Base-by-base conservation (phyloP, 2,888 invertebrate genomes). In the Junonia oenone region DNA sequence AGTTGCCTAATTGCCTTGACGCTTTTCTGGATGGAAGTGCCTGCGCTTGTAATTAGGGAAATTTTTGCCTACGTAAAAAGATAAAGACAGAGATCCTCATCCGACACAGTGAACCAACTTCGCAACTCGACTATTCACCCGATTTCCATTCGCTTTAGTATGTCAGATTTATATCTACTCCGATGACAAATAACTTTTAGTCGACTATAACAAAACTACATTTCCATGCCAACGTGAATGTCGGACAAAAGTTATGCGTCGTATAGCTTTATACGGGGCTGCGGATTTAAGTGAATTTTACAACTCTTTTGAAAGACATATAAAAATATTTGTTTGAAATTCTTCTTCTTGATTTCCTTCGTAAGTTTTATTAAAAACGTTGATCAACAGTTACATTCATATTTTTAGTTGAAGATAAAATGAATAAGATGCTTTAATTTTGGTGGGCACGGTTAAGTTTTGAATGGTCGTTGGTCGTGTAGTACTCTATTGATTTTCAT, bases 1-100 rank as follows among this genome's bases (percentile, higher is more conserved):
- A 54, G 45, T 40, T 47, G 38, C 13, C 11, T 47, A 31, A 40
- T 54, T 40, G 40, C 47, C 48, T 15, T 31, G 9, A 53, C 27
- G 38, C 40, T 40, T 43, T n/a, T 43, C n/a, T 22, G 11, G n/a
- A 8, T 40, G 17, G 19, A 43, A 22, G 22, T 43, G 13, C 8
- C 22, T 43, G 3, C 22, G 43, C 22, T 22, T 43, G 26, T 43
- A 43, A 43, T 43, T 43, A 43, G 43, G 43, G 6, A 26, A 43
- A 26, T 26, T 26, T 43, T 13, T 26, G 43, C 22, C 22, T 22
- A 22, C 6, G n/a, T 22, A 13, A 26, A 13, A 6, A 43, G 13
- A 11, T 19, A 40, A 40, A 19, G 11, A 40, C 40, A 40, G 40
- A 40, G 40, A 40, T 40, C 11, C 40, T n/a, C 19, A 22, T 19